Base-by-base conservation (phyloP, 2,888 invertebrate genomes). In the Drosophila borborema region DNA sequence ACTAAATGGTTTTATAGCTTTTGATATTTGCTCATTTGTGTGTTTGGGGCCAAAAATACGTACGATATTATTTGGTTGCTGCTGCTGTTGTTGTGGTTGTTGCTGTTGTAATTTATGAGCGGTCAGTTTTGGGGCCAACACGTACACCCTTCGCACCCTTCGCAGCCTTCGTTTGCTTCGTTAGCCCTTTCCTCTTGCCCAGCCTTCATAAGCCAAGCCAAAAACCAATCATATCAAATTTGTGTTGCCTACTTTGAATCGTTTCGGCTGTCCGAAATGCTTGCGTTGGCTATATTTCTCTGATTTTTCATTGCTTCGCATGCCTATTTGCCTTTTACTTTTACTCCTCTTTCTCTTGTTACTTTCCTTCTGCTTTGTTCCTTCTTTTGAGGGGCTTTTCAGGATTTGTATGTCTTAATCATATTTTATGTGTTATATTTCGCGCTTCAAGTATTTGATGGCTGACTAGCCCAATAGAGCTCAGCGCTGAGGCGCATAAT, bases 401-500 rank as follows among this genome's bases (percentile, higher is more conserved):
- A 48, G 62, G 67, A 83, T 89, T 81, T 81, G 67, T 67, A 70
- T 74, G 81, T 86, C 78, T 86, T 84, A 89, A 84, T 89, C 90
- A 87, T 89, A 85, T 87, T 88, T 89, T 82, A 87, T 87, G 86
- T 76, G 85, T 87, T 77, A 75, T 84, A 81, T 87, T 86, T 80
- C 79, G 72, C 84, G 84, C 84, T 89, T 83, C 78, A 83, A 72
- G 64, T 70, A 72, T 78, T 80, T 82, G 88, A 85, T 82, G 75
- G 67, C 46, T 67, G 68, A 59, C 56, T 55, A 36, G 56, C 31
- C 53, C n/a, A 31, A 69, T 64, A 7, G 8, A 49, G 34, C 66
- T 58, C 46, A 8, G 40, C 8, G 40, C 38, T 55, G 45, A 54
- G 61, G 18, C 16, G 48, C 46, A 64, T 80, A 60, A 80, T 71